phyloP scores from a whole-genome alignment of 1,140 invertebrate genomes.

The Phymorhynchus buccinoides region DNA sequence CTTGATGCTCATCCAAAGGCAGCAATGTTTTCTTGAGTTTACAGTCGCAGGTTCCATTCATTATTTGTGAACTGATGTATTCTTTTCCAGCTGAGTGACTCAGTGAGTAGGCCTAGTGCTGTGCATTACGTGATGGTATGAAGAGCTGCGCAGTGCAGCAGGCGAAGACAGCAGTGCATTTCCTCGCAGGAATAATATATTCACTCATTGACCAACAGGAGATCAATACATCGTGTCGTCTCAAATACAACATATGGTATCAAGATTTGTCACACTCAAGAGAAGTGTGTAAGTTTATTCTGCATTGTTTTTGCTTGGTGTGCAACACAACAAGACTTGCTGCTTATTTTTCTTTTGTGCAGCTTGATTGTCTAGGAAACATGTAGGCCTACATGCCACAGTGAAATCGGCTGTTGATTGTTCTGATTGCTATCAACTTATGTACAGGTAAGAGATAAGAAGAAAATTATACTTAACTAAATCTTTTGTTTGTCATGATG shows the following conservation, averaged over 20 bases:
- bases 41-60: neutral
- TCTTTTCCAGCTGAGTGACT: too few relatives aligned
- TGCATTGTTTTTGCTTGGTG: neutral
- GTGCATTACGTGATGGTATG: neutral
- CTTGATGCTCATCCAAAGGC: neutral
- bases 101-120: too few relatives aligned
- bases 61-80: neutral
- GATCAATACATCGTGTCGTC: constrained; percentile 36
- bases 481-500: too few relatives aligned
- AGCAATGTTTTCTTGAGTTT: neutral
- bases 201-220: constrained; percentile 34
- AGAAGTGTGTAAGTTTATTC: neutral
- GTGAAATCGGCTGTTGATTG: neutral
- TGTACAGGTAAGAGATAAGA: neutral
- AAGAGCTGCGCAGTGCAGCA: neutral
- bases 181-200: constrained; percentile 35
- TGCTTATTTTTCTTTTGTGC: neutral
- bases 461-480: too few relatives aligned
- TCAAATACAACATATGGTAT: constrained; percentile 39
- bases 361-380: neutral
- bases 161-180: neutral
- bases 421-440: neutral
- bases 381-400: neutral
- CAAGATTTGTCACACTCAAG: constrained; percentile 9
- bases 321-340: neutral